phyloP scores from a whole-genome alignment of 2,888 invertebrate genomes.

The Melieria omissa region DNA sequence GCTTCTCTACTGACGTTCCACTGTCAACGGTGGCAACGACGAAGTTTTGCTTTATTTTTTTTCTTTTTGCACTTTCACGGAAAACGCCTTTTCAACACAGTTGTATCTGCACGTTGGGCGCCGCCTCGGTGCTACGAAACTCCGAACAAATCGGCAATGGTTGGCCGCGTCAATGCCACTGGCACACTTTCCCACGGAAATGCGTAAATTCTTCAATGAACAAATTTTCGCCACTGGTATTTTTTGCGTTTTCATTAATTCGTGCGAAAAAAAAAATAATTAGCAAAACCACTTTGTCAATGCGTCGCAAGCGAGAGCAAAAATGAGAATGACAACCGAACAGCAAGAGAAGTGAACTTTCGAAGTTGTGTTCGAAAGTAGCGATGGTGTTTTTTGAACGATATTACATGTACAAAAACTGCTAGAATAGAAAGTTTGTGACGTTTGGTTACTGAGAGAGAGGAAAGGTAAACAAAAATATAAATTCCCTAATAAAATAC shows the following conservation, averaged over 20 bases:
- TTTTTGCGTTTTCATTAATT: constrained; percentile 16
- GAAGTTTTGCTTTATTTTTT: background rate
- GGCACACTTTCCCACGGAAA: background rate
- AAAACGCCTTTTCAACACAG: constrained; percentile 5
- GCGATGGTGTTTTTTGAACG: no score
- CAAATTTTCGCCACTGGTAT: background rate
- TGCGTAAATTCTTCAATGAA: background rate
- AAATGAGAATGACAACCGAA: no score
- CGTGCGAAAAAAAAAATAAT: background rate
- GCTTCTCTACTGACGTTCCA: background rate
- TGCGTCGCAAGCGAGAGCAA: no score
- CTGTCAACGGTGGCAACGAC: no score
- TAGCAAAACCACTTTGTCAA: no score
- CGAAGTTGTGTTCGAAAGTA: no score
- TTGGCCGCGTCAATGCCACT: background rate
- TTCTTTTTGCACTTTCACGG: background rate
- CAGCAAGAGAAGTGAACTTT: no score
- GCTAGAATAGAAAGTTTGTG: no score
- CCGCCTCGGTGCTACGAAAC: background rate
- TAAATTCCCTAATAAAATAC: no score
- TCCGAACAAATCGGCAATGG: background rate
- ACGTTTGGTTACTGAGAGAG: no score
- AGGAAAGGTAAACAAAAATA: no score
- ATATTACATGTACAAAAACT: no score
- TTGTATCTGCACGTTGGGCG: background rate